Base-by-base conservation (phyloP, 2,888 invertebrate genomes). In the Leptogaster cylindrica region DNA sequence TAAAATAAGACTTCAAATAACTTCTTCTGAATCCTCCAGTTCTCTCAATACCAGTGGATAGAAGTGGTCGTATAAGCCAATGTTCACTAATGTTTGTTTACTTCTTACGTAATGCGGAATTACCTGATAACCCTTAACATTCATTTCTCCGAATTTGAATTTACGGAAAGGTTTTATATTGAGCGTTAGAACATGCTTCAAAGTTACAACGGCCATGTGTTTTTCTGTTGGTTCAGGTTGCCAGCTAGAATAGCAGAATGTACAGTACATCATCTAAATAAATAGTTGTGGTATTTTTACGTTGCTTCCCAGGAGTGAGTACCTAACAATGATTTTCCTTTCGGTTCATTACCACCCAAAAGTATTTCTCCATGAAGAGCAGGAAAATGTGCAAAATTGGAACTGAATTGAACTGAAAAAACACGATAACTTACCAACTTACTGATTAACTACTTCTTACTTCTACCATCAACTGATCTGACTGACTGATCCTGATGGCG, bases 341-440 rank as follows among this genome's bases (percentile, higher is more conserved):
- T 75, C 64, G 79, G 77, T 70, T 78, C 74, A 64, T 81, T 76
- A 18, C 87, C 84, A 66, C 83, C 83, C 23, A 90, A 67, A n/a
- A 86, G 46, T 0, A 83, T 84, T 0, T 87, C 84, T 0, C 86
- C 86, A 73, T 95, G 95, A 0, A 95, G 86, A 0, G 89, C 88
- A 63, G 85, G 85, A 18, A 95, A 83, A 76, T 95, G 95, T 0
- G 90, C 89, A 1, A 90, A 84, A 75, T 95, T 95, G 0, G 93
- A n/a, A n/a, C n/a, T n/a, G n/a, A n/a, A n/a, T n/a, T n/a, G n/a
- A n/a, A n/a, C n/a, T n/a, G n/a, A n/a, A n/a, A n/a, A n/a, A n/a
- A n/a, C n/a, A n/a, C n/a, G n/a, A n/a, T n/a, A n/a, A n/a, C n/a
- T n/a, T n/a, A n/a, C n/a, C n/a, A n/a, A n/a, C n/a, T n/a, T n/a